Evolutionary conservation across 2,888 invertebrate genomes (phyloP).

Genomic region (Bunonema sp.): DNA sequence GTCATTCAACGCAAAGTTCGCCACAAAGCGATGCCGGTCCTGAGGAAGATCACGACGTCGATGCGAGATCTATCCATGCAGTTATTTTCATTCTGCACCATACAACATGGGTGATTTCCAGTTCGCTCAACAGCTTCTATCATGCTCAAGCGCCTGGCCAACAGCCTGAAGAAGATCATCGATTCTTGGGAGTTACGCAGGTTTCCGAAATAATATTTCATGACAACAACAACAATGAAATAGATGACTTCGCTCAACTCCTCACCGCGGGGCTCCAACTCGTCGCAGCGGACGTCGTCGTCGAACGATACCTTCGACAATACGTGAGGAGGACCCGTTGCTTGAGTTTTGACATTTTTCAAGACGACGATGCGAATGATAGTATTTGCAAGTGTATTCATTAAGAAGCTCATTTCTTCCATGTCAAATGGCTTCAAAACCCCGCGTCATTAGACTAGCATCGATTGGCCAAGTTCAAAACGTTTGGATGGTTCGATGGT

Average conservation of each 20-base stretch:
- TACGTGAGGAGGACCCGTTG: too few relatives aligned
- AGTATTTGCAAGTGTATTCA: too few relatives aligned
- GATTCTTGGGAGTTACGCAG: conserved; percentile 2
- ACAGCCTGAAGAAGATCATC: conserved; percentile 3
- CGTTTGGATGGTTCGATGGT: too few relatives aligned
- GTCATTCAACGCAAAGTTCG: conserved; percentile 20
- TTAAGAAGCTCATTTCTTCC: too few relatives aligned
- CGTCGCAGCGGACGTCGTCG: conserved; percentile 6
- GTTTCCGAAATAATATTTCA: too few relatives aligned
- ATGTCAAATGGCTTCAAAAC: too few relatives aligned
- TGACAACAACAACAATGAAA: too few relatives aligned
- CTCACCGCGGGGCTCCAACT: conserved; percentile 19
- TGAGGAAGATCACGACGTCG: conserved; percentile 14
- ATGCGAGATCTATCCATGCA: conserved; percentile 6
- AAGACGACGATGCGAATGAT: too few relatives aligned
- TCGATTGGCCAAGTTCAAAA: too few relatives aligned
- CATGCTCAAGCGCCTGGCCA: conserved; percentile 17
- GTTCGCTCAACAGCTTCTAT: conserved; percentile 17
- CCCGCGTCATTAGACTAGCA: too few relatives aligned
- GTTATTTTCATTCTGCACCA: conserved; percentile 1
- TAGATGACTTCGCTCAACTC: conserved; percentile 23
- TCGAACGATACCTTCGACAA: too few relatives aligned
- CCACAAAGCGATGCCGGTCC: conserved; percentile 18
- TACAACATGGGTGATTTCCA: conserved; percentile 2
- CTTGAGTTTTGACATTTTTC: too few relatives aligned